These are phyloP conservation scores for Linepithema humile DNA, from an alignment of 1,140 invertebrate genomes.

Conservation along the genomic window DNA sequence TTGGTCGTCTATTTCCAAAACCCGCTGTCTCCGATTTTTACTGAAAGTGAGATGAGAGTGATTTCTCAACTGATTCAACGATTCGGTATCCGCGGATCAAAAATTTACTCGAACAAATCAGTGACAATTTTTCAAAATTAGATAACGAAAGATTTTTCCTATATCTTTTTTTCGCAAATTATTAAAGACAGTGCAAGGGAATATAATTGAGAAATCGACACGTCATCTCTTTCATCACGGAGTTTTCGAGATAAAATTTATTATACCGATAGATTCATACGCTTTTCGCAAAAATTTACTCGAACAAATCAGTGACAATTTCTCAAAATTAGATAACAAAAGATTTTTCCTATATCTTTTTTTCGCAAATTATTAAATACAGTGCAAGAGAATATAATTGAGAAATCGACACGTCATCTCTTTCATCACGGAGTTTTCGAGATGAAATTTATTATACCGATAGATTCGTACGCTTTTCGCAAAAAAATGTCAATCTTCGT, in stretches of 20 bases:
- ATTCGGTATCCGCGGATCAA: neutral
- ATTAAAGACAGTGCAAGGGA: neutral
- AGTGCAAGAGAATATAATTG: conserved; percentile 5
- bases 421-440: neutral
- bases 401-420: conserved; percentile 21
- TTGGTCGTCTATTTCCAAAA: neutral
- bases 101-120: neutral
- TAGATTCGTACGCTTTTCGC: conserved; percentile 26
- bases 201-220: no score
- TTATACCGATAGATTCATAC: no score
- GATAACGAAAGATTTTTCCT: neutral
- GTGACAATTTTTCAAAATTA: neutral
- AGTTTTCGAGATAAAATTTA: no score
- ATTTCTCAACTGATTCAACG: neutral
- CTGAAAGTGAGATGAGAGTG: neutral
- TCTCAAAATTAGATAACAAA: neutral
- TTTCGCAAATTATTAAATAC: neutral
- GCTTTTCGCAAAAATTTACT: neutral
- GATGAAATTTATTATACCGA: conserved; percentile 5
- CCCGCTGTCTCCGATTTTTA: neutral
- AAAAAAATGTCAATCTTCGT: conserved; percentile 25
- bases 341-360: neutral
- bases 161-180: neutral
- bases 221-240: no score
- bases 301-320: neutral